Percentiles rank a stretch among this genome's conserved stretches.
Conservation (phyloP, 2,888 invertebrate species). For the Autographa pulchrina region DNA sequence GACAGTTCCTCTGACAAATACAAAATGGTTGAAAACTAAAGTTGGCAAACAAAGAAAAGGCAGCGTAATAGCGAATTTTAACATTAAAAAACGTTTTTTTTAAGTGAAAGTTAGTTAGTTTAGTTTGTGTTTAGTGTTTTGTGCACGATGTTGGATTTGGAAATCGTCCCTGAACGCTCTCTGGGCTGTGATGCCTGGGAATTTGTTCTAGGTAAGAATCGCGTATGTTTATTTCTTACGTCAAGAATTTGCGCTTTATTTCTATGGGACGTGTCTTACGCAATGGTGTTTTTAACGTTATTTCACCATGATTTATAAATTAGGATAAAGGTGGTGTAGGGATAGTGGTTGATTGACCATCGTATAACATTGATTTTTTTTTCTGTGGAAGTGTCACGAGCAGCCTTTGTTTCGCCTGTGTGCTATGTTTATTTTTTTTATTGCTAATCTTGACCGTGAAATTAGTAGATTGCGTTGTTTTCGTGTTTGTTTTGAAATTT, state of each 20-base stretch:
- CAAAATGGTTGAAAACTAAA: conserved; percentile 90
- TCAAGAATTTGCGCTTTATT: conserved; percentile 89
- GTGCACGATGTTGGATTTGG: conserved; percentile 97
- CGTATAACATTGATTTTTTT: conserved; percentile 82
- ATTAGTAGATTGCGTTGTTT: conserved; percentile 77
- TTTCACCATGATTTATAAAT: conserved; percentile 45
- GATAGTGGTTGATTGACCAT: conserved; percentile 26
- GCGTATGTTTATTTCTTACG: conserved; percentile 84
- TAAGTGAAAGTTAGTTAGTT: conserved; percentile 85
- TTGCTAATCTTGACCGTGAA: conserved; percentile 87
- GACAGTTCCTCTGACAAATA: conserved; percentile 90
- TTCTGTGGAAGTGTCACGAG: conserved; percentile 72
- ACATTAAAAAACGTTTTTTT: conserved; percentile 79
- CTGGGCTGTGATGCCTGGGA: conserved; percentile 99
- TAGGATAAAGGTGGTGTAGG: conserved; percentile 32
- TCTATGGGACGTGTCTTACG: conserved; percentile 82
- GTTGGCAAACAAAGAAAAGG: conserved; percentile 89
- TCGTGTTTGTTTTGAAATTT: conserved; percentile 66
- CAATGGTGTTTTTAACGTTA: conserved; percentile 75
- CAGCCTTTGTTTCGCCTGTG: conserved; percentile 81
- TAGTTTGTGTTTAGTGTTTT: conserved; percentile 95
- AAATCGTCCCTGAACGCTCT: conserved; percentile 98
- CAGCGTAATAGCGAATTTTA: conserved; percentile 85
- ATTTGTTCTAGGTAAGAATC: conserved; percentile 96
- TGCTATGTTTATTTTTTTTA: conserved; percentile 82